Evolutionary conservation across 2,797 vertebrate genomes (phyloP).

Genomic region (Myotis vivesi): DNA sequence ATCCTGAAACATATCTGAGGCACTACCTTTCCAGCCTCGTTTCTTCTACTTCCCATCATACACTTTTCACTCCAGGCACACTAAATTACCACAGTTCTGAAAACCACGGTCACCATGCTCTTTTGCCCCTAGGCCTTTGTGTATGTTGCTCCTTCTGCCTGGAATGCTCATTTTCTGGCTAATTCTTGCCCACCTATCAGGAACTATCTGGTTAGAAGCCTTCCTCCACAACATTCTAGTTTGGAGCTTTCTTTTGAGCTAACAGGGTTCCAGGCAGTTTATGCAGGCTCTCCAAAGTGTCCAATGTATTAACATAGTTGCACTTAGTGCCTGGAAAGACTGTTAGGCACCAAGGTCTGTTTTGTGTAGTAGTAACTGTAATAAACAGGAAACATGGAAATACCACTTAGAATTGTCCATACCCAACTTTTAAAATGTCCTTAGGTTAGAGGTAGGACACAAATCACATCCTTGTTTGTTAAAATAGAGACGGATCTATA

Average conservation of each 20-base stretch:
- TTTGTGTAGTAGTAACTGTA: background rate
- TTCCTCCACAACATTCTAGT: background rate
- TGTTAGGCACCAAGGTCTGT: background rate
- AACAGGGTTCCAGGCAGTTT: background rate
- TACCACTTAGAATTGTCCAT: background rate
- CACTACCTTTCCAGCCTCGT: background rate
- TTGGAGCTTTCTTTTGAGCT: background rate
- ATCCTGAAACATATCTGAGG: background rate
- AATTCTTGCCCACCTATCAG: background rate
- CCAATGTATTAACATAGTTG: background rate
- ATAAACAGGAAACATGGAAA: conserved; percentile 3
- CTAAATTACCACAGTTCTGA: background rate
- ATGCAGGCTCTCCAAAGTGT: background rate
- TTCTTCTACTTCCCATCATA: background rate
- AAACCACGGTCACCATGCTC: background rate
- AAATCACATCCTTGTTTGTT: background rate
- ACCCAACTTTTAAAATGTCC: background rate
- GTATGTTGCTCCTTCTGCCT: background rate
- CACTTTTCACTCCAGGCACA: background rate
- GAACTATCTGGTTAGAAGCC: background rate
- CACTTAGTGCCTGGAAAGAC: background rate
- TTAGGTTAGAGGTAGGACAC: background rate
- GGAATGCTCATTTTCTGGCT: background rate
- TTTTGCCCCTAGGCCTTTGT: background rate
- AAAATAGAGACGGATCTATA: background rate